Conservation (phyloP, 2,113 vertebrate species). For the Barnardius zonarius region DNA sequence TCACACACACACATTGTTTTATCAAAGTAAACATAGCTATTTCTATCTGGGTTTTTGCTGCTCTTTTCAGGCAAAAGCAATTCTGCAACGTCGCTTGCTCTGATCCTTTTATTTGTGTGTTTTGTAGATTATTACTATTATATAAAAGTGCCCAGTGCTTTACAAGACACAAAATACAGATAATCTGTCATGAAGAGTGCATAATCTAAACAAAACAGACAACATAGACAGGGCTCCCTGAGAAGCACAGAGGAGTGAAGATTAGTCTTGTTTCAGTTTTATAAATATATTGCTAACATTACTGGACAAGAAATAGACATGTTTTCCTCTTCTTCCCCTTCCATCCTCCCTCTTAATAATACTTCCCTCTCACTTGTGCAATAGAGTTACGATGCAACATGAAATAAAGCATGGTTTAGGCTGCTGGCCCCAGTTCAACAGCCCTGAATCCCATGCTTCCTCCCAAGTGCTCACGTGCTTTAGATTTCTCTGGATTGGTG, state of each 20-base stretch:
- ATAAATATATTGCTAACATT: constrained; percentile 22
- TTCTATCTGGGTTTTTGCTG: not conserved
- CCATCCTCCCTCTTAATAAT: not conserved
- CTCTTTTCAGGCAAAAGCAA: constrained; percentile 6
- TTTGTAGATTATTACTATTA: constrained; percentile 13
- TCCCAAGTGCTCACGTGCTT: not conserved
- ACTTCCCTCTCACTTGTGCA: not conserved
- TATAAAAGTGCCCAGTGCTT: not conserved
- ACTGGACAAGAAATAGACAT: constrained; percentile 8
- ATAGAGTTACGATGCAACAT: not conserved
- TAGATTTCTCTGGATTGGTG: constrained; percentile 16
- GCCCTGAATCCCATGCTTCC: not conserved
- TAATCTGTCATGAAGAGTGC: not conserved
- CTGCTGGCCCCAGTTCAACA: constrained; percentile 26
- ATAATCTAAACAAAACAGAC: constrained; percentile 37
- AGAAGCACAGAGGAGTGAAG: constrained; percentile 4
- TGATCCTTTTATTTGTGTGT: not conserved
- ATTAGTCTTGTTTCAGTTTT: not conserved
- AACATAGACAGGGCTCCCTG: not conserved
- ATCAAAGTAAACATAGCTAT: not conserved
- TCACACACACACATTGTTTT: not conserved
- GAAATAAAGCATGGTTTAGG: constrained; percentile 33
- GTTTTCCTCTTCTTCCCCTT: constrained; percentile 1
- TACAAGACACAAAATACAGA: constrained; percentile 22
- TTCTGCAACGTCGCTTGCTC: not conserved